Evolutionary conservation across 2,113 vertebrate genomes (phyloP).

Genomic region (Onychostoma macrolepis): DNA sequence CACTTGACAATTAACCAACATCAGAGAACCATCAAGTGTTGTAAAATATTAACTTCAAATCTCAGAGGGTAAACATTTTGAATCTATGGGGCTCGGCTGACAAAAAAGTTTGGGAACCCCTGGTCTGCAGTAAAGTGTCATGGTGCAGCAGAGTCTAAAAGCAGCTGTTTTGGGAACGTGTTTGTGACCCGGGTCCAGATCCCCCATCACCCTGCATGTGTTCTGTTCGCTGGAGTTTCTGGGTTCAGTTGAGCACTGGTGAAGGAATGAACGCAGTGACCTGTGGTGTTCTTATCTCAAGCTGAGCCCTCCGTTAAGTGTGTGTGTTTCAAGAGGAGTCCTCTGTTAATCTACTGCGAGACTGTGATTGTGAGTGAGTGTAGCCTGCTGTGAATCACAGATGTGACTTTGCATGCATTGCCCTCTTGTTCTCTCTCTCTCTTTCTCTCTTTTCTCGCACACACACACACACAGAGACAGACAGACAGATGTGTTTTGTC

Average conservation of each 20-base stretch:
- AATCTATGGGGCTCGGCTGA: background rate
- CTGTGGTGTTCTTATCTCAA: conserved; percentile 27
- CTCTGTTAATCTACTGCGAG: conserved; percentile 15
- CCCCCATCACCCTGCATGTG: background rate
- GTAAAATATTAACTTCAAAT: no score
- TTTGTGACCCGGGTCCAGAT: background rate
- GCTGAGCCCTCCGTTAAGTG: conserved; percentile 23
- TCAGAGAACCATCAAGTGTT: no score
- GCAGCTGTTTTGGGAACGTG: background rate
- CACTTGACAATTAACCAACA: no score
- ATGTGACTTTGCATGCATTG: conserved; percentile 29
- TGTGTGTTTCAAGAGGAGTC: conserved; percentile 26
- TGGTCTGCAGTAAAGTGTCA: background rate
- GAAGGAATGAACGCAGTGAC: background rate
- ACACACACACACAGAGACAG: background rate
- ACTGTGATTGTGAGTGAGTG: conserved; percentile 26
- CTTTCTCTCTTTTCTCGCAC: no score
- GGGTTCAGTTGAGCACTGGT: conserved; percentile 17
- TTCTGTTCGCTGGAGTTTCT: background rate
- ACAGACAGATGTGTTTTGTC: background rate
- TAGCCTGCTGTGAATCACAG: conserved; percentile 37
- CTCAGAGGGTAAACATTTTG: no score
- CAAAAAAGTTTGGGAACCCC: background rate
- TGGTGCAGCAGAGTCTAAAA: background rate
- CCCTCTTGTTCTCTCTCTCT: background rate